phyloP scores from a whole-genome alignment of 2,113 vertebrate species.

The rat (Rattus norvegicus) region DNA sequence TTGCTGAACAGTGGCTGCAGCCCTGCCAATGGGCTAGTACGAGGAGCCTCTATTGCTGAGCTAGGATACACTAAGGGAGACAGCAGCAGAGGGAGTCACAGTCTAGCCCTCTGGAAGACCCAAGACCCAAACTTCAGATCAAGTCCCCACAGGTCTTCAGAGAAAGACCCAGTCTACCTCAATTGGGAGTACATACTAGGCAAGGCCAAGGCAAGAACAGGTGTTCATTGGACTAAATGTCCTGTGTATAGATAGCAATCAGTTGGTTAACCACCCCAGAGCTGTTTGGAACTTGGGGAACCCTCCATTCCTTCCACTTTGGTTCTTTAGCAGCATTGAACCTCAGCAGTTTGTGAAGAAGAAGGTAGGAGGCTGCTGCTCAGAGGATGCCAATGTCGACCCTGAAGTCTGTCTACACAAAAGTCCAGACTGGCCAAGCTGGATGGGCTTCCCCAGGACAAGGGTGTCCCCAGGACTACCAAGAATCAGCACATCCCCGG shows the following conservation, averaged over 20 bases:
- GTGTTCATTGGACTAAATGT: background rate
- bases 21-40: background rate
- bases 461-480: background rate
- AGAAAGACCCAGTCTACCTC: background rate
- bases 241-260: background rate
- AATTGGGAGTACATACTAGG: background rate
- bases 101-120: background rate
- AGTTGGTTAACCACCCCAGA: background rate
- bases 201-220: background rate
- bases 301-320: background rate
- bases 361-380: rapidly evolving
- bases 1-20: no score
- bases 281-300: no score
- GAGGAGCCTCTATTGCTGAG: background rate
- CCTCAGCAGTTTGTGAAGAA: background rate
- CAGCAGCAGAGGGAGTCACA: no score
- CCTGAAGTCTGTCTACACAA: no score
- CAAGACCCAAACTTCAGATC: background rate
- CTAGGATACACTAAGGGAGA: background rate
- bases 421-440: background rate
- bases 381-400: no score
- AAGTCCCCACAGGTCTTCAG: background rate
- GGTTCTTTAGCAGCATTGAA: background rate
- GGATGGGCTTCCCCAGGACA: background rate
- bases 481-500: background rate